Base-by-base conservation (phyloP, 2,113 vertebrate genomes). In the Pimephales promelas region DNA sequence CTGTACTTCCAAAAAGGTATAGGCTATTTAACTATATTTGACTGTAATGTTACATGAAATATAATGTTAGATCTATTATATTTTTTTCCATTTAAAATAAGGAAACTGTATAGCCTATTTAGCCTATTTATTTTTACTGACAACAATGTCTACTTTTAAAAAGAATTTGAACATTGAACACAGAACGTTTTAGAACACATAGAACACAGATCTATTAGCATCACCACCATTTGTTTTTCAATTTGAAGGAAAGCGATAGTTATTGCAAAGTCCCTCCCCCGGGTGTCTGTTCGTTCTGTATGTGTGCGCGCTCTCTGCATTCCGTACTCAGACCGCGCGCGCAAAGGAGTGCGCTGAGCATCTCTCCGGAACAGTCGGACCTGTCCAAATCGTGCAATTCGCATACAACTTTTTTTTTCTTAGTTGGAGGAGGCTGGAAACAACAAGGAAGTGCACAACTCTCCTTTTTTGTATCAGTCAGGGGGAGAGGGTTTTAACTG, bases 201-300 rank as follows among this genome's bases (percentile, higher is more conserved):
- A 40, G 40, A 40, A n/a, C 10, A n/a, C 40, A 3, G 22, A 6
- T 45, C 1, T 71, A 24, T 24, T 45, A 71, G 5, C 68, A 4
- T 70, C 31, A 40, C 34, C 49, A 22, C 31, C 22, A 45, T 36
- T 3, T 1, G 68, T 71, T 43, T 5, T 40, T 24, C 2, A 36
- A 71, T 45, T 43, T 71, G 16, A 74, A 26, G 22, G n/a, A 47
- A 16, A 72, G 34, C 20, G 5, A 34, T 77, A 59, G 10, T 78
- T 40, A 43, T 78, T 20, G 24, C 8, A 36, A 36, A 78, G 31
- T 59, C 75, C 77, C 61, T 66, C 77, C 77, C 40, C 40, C 43
- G 49, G 59, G 77, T 79, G 18, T 79, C 26, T 31, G 59, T 26
- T 26, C 26, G 18, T 10, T 22, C 18, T 68, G 31, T 9, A 22